Base-by-base conservation (phyloP, 2,113 vertebrate genomes). In the Mus pahari region DNA sequence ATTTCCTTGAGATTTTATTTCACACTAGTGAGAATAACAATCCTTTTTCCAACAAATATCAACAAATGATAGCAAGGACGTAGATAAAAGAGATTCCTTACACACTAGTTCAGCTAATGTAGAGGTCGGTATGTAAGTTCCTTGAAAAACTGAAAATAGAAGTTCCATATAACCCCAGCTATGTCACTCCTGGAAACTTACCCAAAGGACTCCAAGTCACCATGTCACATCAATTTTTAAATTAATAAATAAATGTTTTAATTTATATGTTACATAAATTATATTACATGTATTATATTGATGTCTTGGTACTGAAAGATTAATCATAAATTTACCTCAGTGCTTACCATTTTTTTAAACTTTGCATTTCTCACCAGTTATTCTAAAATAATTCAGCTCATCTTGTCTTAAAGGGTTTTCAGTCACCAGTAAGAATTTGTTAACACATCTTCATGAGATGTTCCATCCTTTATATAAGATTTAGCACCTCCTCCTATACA, bases 331-430 rank as follows among this genome's bases (percentile, higher is more conserved):
- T 77, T 96, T 96, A 26, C 22, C 58, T 89, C 19, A n/a, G 91
- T 90, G 55, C 16, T 96, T 94, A 17, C 64, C 31, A 9, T 5
- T 31, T 66, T 68, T 90, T 88, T 89, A 62, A n/a, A 71, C 48
- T 17, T 28, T 50, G 42, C 11, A 26, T 5, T 7, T 68, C 9
- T 95, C 48, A 93, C 42, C 36, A 75, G n/a, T 79, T 86, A 87
- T 89, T 89, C 9, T 70, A 33, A 96, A 91, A 92, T 68, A 86
- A 87, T 7, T 16, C 2, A 42, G 17, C 48, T 36, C 36, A 20
- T 74, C 77, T 55, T 55, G 4, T 88, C 79, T 87, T 93, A 81
- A 94, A 90, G 48, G 22, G 50, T 86, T 96, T 58, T 89, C 48
- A 90, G 31, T 22, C 70, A 82, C 73, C 33, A 83, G 9, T 28